Percentiles rank a stretch among this genome's conserved stretches.
Evolutionary conservation across 2,113 vertebrate genomes (phyloP).

Genomic region (Cololabis saira): DNA sequence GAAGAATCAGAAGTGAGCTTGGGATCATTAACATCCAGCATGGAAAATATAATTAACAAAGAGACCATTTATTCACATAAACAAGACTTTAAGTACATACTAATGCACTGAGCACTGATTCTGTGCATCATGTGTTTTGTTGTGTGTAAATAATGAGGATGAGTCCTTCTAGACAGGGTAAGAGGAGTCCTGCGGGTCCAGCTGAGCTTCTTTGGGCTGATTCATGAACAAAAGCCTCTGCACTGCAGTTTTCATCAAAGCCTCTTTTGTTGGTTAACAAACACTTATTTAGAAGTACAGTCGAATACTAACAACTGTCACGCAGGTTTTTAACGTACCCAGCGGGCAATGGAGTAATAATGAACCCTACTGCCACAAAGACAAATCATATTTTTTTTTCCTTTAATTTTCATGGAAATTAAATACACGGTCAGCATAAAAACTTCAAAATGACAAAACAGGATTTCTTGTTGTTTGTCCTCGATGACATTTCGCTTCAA

Average conservation of each 20-base stretch:
- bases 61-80: slow-evolving; percentile 56
- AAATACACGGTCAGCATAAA: no score
- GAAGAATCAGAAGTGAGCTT: neutral
- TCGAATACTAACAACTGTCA: no score
- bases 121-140: slow-evolving; percentile 14
- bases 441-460: no score
- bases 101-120: neutral
- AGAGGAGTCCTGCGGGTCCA: slow-evolving; percentile 41
- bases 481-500: no score
- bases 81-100: slow-evolving; percentile 26
- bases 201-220: slow-evolving; percentile 22
- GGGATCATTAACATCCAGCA: slow-evolving; percentile 44
- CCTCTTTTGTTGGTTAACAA: neutral
- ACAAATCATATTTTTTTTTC: no score
- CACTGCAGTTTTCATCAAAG: slow-evolving; percentile 29
- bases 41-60: slow-evolving; percentile 49
- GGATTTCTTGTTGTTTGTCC: no score
- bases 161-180: slow-evolving; percentile 36
- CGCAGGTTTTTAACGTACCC: no score
- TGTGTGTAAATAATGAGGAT: slow-evolving; percentile 58
- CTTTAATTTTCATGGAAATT: no score
- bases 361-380: no score
- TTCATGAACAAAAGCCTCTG: slow-evolving; percentile 16
- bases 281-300: no score
- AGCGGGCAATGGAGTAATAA: no score